phyloP scores from a whole-genome alignment of 2,797 vertebrate genomes.

The Leptodactylus fallax region DNA sequence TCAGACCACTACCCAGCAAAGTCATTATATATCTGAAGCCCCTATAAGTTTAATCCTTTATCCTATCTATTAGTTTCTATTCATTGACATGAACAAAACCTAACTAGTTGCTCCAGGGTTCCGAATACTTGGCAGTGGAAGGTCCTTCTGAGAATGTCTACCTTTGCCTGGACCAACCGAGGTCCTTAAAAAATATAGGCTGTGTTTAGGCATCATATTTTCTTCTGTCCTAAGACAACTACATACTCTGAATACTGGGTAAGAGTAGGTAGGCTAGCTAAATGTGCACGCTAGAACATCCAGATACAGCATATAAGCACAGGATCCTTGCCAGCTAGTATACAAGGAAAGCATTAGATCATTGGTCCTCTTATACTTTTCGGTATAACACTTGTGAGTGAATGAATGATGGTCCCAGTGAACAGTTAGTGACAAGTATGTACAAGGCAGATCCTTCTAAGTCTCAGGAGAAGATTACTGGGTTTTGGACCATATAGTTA shows the following conservation, averaged over 20 bases:
- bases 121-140: background rate
- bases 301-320: background rate
- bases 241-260: background rate
- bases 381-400: background rate
- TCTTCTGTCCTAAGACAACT: background rate
- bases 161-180: background rate
- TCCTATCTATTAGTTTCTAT: background rate
- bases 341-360: background rate
- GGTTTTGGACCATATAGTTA: background rate
- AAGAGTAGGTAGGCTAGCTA: background rate
- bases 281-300: background rate
- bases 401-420: background rate
- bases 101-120: background rate
- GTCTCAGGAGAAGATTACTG: background rate
- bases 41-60: background rate
- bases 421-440: conserved; percentile 34
- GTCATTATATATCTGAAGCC: too few relatives aligned
- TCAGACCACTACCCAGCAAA: too few relatives aligned
- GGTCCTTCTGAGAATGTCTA: background rate
- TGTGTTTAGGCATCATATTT: too few relatives aligned
- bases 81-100: background rate
- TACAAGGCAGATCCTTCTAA: conserved; percentile 12
- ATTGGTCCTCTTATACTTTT: conserved; percentile 7
- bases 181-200: background rate
- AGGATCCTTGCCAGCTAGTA: background rate